Evolutionary conservation across 1,140 invertebrate species (phyloP), one percentile per base, ranked within the genome.

Genomic region (Drosophila dunni): DNA sequence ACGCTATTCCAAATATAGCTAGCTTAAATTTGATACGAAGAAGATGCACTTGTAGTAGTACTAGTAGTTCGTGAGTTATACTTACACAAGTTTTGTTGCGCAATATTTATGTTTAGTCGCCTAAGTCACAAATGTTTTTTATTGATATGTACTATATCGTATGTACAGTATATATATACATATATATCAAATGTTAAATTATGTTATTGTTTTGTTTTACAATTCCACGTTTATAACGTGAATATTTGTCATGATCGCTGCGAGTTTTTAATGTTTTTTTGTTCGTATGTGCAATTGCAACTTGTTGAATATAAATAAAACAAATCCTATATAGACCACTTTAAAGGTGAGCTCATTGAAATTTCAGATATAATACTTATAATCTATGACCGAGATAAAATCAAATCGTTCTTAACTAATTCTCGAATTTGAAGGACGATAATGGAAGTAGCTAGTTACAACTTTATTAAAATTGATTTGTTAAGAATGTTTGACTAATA

Each of bases 21-120:
- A 29, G 24, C 6, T 45, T 69, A 38, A 33, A n/a, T 38, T n/a
- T 38, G 46, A 46, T 42, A 13, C n/a, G 13, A 40, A 40, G 38
- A 54, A 54, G 33, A 36, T 46, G 33, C 11, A 40, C n/a, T 40
- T 67, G 46, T 62, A 50, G 24, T 29, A 29, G 24, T 29, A 29
- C 24, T 29, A 29, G 3, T 29, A 29, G 10, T 17, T 54, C 20
- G 13, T 20, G 15, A 57, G 13, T n/a, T 53, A 51, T 33, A 33
- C 6, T 53, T 45, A 38, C 11, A 60, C 34, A 42, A 15, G 10
- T 62, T 24, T 63, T 61, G 34, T 33, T n/a, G 11, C n/a, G 51
- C 63, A 66, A 56, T 56, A 38, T 60, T 56, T 65, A 56, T 56
- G 20, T 68, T 48, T 65, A 53, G 67, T 56, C 13, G 8, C n/a